Percentiles rank a stretch among this genome's conserved stretches.
phyloP scores from a whole-genome alignment of 2,797 vertebrate genomes.

The Anas capensis region DNA sequence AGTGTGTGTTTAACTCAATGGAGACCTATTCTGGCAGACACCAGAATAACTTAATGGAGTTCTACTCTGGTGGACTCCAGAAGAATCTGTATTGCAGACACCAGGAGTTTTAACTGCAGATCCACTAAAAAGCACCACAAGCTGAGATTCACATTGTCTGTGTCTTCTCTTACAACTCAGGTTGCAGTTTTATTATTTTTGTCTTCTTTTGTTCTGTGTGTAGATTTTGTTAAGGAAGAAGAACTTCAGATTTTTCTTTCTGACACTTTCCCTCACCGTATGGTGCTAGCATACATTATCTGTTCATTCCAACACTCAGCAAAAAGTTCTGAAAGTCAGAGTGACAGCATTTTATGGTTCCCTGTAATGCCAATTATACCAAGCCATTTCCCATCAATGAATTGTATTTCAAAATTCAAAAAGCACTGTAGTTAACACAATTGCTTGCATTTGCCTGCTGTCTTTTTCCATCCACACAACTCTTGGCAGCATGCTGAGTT shows the following conservation, averaged over 20 bases:
- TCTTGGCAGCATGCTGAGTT: background rate
- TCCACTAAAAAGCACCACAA: background rate
- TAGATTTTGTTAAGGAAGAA: background rate
- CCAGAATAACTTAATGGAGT: background rate
- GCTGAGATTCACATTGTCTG: background rate
- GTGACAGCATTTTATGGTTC: background rate
- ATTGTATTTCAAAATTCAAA: background rate
- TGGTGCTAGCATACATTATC: background rate
- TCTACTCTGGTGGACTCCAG: background rate
- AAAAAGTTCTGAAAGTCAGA: background rate
- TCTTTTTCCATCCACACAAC: constrained; percentile 1
- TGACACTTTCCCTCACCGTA: background rate
- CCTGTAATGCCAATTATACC: background rate
- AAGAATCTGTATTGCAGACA: background rate
- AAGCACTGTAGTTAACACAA: background rate
- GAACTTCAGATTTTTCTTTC: background rate
- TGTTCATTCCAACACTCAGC: background rate
- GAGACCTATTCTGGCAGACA: background rate
- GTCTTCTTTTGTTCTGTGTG: background rate
- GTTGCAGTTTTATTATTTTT: background rate
- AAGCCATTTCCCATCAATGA: background rate
- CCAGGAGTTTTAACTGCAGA: background rate
- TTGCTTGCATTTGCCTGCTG: background rate
- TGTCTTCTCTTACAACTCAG: background rate
- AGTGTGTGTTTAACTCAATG: background rate